These are phyloP conservation scores for Cynocephalus volans DNA, from an alignment of 2,113 vertebrate genomes.

Conservation along the genomic window DNA sequence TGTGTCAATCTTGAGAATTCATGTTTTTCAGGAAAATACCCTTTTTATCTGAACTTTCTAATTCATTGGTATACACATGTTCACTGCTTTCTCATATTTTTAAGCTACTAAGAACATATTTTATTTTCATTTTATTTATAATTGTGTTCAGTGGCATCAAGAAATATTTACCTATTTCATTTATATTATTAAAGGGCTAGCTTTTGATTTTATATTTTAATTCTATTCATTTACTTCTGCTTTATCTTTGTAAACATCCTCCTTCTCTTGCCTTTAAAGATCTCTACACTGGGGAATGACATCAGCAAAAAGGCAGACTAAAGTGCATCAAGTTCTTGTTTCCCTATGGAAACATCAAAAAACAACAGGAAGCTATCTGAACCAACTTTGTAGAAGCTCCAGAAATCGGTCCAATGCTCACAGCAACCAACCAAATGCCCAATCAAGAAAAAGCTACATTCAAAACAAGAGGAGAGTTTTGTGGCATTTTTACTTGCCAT, in stretches of 20 bases:
- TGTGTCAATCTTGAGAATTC: background rate
- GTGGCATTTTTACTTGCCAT: background rate
- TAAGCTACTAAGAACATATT: background rate
- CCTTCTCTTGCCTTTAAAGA: background rate
- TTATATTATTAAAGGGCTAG: background rate
- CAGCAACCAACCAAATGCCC: background rate
- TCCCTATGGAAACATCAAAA: background rate
- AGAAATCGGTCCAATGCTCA: background rate
- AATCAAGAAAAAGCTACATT: background rate
- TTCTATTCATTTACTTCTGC: background rate
- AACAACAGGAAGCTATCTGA: background rate
- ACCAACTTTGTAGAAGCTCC: background rate
- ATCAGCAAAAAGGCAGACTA: background rate
- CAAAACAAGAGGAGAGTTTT: background rate
- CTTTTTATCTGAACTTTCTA: conserved; percentile 1
- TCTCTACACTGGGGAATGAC: background rate
- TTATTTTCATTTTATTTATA: background rate
- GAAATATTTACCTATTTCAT: background rate
- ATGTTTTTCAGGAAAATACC: background rate
- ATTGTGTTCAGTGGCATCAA: background rate
- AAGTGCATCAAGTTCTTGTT: background rate
- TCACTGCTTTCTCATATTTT: background rate
- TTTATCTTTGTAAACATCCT: background rate
- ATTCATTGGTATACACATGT: background rate
- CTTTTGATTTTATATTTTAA: background rate